A percentile compares a stretch with the other conserved stretches of the same genome.
phyloP scores from a whole-genome alignment of 2,888 invertebrate species.

The Drosophila tanythrix region DNA sequence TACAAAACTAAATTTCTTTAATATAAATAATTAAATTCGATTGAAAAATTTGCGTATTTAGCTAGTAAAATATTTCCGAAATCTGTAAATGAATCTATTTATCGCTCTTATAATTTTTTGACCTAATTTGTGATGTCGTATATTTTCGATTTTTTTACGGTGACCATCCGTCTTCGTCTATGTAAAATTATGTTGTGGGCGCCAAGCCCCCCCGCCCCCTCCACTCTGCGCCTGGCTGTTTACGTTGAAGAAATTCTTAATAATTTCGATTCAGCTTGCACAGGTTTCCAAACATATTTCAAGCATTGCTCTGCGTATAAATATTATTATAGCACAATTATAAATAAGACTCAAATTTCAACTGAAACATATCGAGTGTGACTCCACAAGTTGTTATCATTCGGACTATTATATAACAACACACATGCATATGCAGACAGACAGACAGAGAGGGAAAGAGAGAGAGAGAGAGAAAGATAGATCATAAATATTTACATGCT shows the following conservation, averaged over 20 bases:
- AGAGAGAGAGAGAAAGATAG: conserved; percentile 7
- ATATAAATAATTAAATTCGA: background rate
- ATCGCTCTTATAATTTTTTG: background rate
- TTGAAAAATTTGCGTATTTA: background rate
- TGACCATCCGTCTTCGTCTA: background rate
- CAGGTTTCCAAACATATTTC: background rate
- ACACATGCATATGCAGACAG: background rate
- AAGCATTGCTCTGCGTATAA: background rate
- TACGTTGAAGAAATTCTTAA: background rate
- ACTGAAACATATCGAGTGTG: background rate
- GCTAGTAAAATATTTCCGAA: background rate
- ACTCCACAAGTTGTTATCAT: conserved; percentile 11
- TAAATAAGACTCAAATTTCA: background rate
- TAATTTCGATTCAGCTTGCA: background rate
- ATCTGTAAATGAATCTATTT: background rate
- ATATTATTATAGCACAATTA: background rate
- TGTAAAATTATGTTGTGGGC: background rate
- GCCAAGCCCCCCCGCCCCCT: background rate
- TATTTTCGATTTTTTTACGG: background rate
- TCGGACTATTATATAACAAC: conserved; percentile 11
- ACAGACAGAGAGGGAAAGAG: background rate
- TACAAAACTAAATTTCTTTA: background rate
- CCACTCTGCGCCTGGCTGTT: background rate
- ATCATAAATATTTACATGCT: conserved; percentile 53
- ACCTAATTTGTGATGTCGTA: background rate